Conservation (phyloP, 2,888 invertebrate species). For the Epinotia demarniana region DNA sequence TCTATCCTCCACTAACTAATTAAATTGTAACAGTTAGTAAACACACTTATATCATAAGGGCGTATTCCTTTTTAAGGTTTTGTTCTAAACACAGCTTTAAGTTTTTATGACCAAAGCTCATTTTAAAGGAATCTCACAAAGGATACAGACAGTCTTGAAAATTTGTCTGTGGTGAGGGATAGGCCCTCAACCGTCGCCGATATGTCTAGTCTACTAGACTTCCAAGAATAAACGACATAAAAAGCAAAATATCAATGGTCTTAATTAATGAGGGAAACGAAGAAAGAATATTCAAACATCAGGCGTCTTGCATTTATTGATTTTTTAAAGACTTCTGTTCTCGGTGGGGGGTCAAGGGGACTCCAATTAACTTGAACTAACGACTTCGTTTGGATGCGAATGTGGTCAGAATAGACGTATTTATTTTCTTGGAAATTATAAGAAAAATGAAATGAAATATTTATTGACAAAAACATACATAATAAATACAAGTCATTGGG, state of each 20-base stretch:
- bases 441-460: no score
- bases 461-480: no score
- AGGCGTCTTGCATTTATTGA: background rate
- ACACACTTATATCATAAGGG: background rate
- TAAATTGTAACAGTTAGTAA: no score
- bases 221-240: background rate
- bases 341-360: no score
- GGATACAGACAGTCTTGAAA: no score
- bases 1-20: no score
- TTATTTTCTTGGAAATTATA: no score
- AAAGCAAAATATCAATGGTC: background rate
- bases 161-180: background rate
- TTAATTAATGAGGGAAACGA: background rate
- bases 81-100: background rate
- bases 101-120: background rate
- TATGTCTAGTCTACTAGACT: constrained; percentile 5
- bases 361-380: no score
- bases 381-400: no score
- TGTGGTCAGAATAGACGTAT: no score
- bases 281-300: background rate
- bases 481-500: no score
- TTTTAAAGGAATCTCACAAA: background rate
- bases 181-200: constrained; percentile 1
- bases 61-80: background rate
- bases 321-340: background rate